A percentile compares a stretch with the other conserved stretches of the same genome.
phyloP scores from a whole-genome alignment of 2,797 vertebrate genomes.

The Spheniscus humboldti region DNA sequence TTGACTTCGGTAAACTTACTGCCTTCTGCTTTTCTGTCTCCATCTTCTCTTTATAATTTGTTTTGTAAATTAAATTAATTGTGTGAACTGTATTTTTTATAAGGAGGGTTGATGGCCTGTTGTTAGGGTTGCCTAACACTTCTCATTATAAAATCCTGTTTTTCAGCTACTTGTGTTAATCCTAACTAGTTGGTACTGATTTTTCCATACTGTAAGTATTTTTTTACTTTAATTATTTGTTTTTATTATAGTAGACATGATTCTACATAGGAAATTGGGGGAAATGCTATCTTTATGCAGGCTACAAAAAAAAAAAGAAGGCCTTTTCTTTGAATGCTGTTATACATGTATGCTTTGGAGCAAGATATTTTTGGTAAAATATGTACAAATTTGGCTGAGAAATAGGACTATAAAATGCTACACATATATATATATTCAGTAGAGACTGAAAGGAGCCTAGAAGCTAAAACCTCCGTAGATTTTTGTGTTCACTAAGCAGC shows the following conservation, averaged over 20 bases:
- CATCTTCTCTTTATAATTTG: not conserved
- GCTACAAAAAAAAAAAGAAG: not conserved
- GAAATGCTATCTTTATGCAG: fast-evolving
- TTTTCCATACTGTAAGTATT: not conserved
- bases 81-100: not conserved
- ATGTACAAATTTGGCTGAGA: not conserved
- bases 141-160: not conserved
- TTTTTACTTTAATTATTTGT: not conserved
- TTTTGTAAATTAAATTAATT: not conserved
- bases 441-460: not conserved
- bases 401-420: not conserved
- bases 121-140: not conserved
- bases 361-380: not conserved
- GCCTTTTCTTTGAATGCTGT: not conserved
- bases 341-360: not conserved
- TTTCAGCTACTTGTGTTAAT: not conserved
- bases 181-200: not conserved
- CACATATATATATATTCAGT: not conserved
- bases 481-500: not conserved
- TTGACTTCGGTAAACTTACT: not conserved
- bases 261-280: not conserved
- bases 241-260: not conserved
- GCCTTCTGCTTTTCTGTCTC: not conserved
- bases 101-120: not conserved
- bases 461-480: not conserved